phyloP scores from a whole-genome alignment of 2,888 invertebrate species.

The Drosophila testacea region DNA sequence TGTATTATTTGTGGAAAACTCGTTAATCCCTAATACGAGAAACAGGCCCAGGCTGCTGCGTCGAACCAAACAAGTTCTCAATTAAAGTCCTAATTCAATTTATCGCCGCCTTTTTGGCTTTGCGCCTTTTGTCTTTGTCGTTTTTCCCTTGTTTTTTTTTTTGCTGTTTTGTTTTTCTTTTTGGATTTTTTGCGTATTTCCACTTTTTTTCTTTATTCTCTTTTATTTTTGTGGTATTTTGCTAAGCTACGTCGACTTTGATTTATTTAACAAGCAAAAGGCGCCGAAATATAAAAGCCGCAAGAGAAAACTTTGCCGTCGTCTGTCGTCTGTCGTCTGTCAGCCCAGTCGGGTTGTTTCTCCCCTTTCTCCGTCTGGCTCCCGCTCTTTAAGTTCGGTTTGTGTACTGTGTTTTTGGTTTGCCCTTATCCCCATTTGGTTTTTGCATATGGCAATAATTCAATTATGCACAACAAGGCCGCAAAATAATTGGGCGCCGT shows the following conservation, averaged over 20 bases:
- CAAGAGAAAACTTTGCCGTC: constrained; percentile 69
- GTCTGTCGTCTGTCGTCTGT: constrained; percentile 37
- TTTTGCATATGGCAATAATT: constrained; percentile 80
- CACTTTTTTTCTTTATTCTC: too few species aligned
- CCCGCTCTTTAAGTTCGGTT: not conserved
- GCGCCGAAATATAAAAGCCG: constrained; percentile 58
- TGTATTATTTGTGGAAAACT: not conserved
- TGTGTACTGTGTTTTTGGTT: constrained; percentile 12
- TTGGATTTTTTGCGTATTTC: constrained; percentile 7
- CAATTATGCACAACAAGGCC: constrained; percentile 80
- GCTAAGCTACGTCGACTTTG: constrained; percentile 63
- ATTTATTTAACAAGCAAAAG: constrained; percentile 70
- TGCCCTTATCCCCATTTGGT: constrained; percentile 55
- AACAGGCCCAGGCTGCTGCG: not conserved
- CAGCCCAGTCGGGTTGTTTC: not conserved
- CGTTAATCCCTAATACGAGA: constrained; percentile 8
- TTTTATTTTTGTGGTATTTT: constrained; percentile 19
- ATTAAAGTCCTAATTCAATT: constrained; percentile 76
- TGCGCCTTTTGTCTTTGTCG: constrained; percentile 24
- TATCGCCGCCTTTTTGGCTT: constrained; percentile 52
- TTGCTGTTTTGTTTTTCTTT: not conserved
- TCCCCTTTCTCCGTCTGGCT: not conserved
- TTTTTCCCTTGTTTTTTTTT: not conserved
- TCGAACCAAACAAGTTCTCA: constrained; percentile 48
- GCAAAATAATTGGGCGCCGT: constrained; percentile 67